Base-by-base conservation (phyloP, 2,113 vertebrate species). In the Ondatra zibethicus region DNA sequence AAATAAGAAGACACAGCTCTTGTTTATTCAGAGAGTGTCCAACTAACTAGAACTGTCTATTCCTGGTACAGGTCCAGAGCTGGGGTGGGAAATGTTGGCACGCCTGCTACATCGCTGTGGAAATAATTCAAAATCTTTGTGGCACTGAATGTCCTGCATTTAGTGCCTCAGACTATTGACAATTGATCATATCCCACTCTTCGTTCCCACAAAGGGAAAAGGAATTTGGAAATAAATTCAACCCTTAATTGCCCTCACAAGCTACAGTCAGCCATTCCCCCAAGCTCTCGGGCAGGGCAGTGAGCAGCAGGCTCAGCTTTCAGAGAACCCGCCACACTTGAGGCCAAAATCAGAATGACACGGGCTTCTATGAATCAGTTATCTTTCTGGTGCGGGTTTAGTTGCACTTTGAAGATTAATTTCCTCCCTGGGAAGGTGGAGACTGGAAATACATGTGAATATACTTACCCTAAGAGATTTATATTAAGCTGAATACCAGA, bases 391-490 rank as follows among this genome's bases (percentile, higher is more conserved):
- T 95, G 94, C 89, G 97, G 92, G 80, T 97, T 94, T 85, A 84
- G 66, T 98, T 98, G 96, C 97, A 93, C 50, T 96, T 50, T 76
- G 11, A 95, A 91, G 73, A 97, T 98, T 89, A 96, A 95, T 97
- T 98, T 95, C 93, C 88, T 96, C 88, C 47, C 33, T 0, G 81
- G 88, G 65, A 82, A 58, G n/a, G 47, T 39, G n/a, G 93, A 55
- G 12, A n/a, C 63, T 95, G 80, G 96, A 91, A 97, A 95, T 11
- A 0, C 42, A 19, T 65, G 52, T 42, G 92, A 87, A 89, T 61
- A 70, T 88, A 94, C 52, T 45, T 55, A 73, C 8, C 2, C 77
- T 92, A 45, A 80, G 70, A 96, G n/a, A 75, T 96, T 97, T 95
- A 88, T 92, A 97, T 96, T 93, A 97, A 92, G 78, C 78, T 93